Conservation (phyloP, 2,797 vertebrate species). For the Chrysocyon brachyurus region DNA sequence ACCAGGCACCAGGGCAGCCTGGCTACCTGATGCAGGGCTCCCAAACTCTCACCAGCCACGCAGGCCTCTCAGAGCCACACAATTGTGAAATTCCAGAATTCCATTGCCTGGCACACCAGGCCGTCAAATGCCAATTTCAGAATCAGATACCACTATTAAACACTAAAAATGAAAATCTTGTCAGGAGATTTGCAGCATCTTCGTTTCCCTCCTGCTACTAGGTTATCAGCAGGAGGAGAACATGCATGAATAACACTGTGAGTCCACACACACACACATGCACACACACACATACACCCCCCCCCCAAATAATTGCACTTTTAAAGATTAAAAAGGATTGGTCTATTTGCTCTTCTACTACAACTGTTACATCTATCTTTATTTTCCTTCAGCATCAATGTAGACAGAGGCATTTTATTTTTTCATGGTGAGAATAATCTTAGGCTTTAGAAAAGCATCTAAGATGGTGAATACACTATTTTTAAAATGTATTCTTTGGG, state of each 20-base stretch:
- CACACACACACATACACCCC: neutral
- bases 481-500: slow-evolving; percentile 59
- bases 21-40: neutral
- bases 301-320: neutral
- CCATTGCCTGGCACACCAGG: neutral
- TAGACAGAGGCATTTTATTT: slow-evolving; percentile 64
- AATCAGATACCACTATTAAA: slow-evolving; percentile 64
- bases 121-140: slow-evolving; percentile 60
- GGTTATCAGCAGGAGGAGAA: neutral
- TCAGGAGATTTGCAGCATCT: slow-evolving; percentile 37
- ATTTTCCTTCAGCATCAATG: slow-evolving; percentile 63
- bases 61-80: neutral
- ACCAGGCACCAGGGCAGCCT: neutral
- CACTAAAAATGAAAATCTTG: slow-evolving; percentile 62
- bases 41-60: neutral
- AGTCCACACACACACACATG: accelerated
- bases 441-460: slow-evolving; percentile 74
- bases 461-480: slow-evolving; percentile 58
- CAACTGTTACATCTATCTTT: slow-evolving; percentile 60
- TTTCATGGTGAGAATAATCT: slow-evolving; percentile 77
- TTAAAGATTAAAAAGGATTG: slow-evolving; percentile 54
- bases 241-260: neutral
- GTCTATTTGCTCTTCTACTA: slow-evolving; percentile 57
- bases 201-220: slow-evolving; percentile 60
- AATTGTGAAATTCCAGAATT: slow-evolving; percentile 28